Conservation (phyloP, 35 echinoderm and acorn worm genomes). For the Patiria miniata region DNA sequence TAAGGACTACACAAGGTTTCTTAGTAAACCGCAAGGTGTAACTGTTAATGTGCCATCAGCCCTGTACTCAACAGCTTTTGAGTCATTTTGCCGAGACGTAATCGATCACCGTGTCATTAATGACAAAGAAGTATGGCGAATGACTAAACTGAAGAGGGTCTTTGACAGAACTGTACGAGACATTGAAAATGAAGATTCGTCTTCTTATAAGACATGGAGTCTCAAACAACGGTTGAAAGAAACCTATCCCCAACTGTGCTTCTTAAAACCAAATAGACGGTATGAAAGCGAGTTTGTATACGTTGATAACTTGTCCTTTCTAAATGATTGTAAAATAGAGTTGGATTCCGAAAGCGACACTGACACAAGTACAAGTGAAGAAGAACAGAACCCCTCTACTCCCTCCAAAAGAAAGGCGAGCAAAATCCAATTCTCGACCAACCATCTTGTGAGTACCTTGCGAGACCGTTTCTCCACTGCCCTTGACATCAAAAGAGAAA, state of each 20-base stretch:
- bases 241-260: slow-evolving; percentile 62
- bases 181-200: slow-evolving; percentile 36
- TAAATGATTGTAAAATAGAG: too few relatives aligned
- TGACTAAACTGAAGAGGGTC: slow-evolving; percentile 35
- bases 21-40: too few relatives aligned
- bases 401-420: too few relatives aligned
- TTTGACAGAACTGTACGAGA: slow-evolving; percentile 41
- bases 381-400: too few relatives aligned
- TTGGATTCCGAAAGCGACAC: too few relatives aligned
- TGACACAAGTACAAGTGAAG: too few relatives aligned
- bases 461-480: too few relatives aligned
- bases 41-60: neutral
- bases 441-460: too few relatives aligned
- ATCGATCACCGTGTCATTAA: slow-evolving; percentile 29
- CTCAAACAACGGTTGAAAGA: slow-evolving; percentile 45
- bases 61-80: slow-evolving; percentile 3
- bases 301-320: neutral
- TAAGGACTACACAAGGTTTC: too few relatives aligned
- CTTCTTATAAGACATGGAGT: slow-evolving; percentile 31
- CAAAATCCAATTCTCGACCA: too few relatives aligned
- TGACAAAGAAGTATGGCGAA: slow-evolving; percentile 36
- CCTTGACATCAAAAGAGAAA: too few relatives aligned
- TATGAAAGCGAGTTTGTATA: slow-evolving; percentile 59
- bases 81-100: neutral
- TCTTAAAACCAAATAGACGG: slow-evolving; percentile 37